Base-by-base conservation (phyloP, 2,797 vertebrate genomes). In the Psittacula echo region DNA sequence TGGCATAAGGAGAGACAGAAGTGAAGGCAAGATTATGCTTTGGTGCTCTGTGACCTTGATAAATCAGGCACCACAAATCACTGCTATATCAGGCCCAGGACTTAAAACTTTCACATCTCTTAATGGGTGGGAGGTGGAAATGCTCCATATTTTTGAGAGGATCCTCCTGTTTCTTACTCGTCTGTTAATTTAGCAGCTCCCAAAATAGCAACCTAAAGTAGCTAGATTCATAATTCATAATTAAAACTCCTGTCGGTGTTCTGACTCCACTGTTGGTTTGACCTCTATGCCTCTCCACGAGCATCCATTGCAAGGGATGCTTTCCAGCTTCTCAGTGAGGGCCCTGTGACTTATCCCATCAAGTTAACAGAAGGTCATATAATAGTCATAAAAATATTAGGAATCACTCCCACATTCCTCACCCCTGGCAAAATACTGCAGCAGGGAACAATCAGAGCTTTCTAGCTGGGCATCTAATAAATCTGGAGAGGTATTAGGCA, bases 371-470 rank as follows among this genome's bases (percentile, higher is more conserved):
- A 87, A 95, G 92, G 94, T 94, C 86, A 88, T 82, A 56, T 81
- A 89, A 82, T 95, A 94, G 93, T 85, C 64, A 93, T 94, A 95
- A 95, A 96, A 96, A 94, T 94, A 95, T 93, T 79, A 73, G 89
- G 81, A 67, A 74, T 73, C 71, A 56, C 90, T 95, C 93, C 94
- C 88, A 92, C 94, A 89, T 94, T 95, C 94, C 64, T 96, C 95
- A 94, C 88, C 54, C 77, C 19, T 79, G 84, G 90, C 42, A 87
- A 93, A 94, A 67, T 72, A 70, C 47, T 85, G 54, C 74, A 87
- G 73, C 4, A 70, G 30, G 74, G 88, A 95, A 92, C 93, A 94
- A 92, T 85, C n/a, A 44, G 82, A 68, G 86, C 71, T 78, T 95
- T 95, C 80, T 89, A 73, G 47, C 54, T 67, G 85, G 94, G 67